phyloP scores from a whole-genome alignment of 2,113 vertebrate species.

The Campylomormyrus tamandua region DNA sequence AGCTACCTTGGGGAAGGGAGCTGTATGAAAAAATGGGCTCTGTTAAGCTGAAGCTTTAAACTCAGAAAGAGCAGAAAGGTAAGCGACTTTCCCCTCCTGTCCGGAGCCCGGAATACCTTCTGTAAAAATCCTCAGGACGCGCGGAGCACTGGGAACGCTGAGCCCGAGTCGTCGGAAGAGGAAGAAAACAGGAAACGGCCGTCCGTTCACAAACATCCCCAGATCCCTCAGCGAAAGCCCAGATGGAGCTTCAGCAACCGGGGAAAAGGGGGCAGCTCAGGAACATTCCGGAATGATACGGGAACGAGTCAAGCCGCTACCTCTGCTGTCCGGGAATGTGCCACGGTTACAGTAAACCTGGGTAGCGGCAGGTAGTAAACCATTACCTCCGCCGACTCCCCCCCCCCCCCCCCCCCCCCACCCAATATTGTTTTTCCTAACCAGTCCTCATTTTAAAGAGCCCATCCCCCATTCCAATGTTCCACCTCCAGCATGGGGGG shows the following conservation, averaged over 20 bases:
- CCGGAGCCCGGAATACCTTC: neutral
- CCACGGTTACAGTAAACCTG: neutral
- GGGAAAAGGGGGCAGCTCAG: neutral
- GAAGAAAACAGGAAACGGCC: neutral
- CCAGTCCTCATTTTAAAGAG: neutral
- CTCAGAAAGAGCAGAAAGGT: neutral
- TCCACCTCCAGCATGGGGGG: neutral
- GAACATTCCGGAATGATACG: neutral
- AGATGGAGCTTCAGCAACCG: neutral
- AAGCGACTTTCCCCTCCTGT: neutral
- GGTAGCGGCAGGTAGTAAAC: neutral
- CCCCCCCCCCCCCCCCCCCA: too few relatives aligned
- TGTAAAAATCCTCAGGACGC: neutral
- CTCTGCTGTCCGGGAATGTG: slow-evolving; percentile 8
- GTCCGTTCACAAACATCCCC: neutral
- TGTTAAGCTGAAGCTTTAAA: neutral
- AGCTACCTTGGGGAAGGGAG: neutral
- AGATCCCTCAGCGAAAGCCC: neutral
- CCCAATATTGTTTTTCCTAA: neutral
- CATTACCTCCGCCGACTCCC: neutral
- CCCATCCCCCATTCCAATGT: neutral
- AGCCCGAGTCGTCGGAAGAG: neutral
- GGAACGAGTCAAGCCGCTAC: neutral
- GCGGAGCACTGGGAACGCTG: neutral
- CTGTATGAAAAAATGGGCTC: neutral